Evolutionary conservation across 2,888 invertebrate species (phyloP), one percentile per base, ranked within the genome.

Genomic region (Apomyelois bistriatella): DNA sequence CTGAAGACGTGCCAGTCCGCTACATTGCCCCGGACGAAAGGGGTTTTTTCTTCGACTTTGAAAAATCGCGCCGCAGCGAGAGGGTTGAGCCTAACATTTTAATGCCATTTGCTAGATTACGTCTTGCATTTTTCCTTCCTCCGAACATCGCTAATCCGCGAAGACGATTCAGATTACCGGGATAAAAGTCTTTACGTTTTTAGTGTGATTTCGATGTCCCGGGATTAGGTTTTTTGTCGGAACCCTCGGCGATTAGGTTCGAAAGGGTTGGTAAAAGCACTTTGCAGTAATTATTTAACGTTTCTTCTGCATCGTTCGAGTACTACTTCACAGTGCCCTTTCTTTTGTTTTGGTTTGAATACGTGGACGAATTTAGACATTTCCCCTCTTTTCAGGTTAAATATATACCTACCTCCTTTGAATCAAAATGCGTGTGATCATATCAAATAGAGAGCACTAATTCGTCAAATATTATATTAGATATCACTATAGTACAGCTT

Each of bases 81-180:
- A 84, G 88, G 89, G 89, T 86, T 87, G 80, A 79, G 73, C 74
- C 82, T 79, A 83, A 90, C 91, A 89, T 87, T 90, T 90, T 90
- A 91, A 91, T 90, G 84, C 90, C 88, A 90, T 90, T 89, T 90
- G 83, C 84, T 85, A 90, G 88, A 91, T 91, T 91, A 87, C 85
- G 82, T 81, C 86, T 85, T 89, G 88, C 85, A 88, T 89, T 89
- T 89, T 89, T 89, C 81, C 78, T 65, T 72, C 74, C 73, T 74
- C 74, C 68, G 68, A 73, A 79, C 81, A 79, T 79, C 68, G 89
- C 77, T 90, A 90, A 89, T 89, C 90, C 86, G 87, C 85, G 85
- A 89, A 87, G 85, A 85, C 79, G 79, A 74, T 74, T 66, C 66
- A 79, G 80, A 85, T 84, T 85, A 82, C 77, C 62, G 61, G 85